Evolutionary conservation across 2,888 invertebrate genomes (phyloP).

Genomic region (Lagria hirta): DNA sequence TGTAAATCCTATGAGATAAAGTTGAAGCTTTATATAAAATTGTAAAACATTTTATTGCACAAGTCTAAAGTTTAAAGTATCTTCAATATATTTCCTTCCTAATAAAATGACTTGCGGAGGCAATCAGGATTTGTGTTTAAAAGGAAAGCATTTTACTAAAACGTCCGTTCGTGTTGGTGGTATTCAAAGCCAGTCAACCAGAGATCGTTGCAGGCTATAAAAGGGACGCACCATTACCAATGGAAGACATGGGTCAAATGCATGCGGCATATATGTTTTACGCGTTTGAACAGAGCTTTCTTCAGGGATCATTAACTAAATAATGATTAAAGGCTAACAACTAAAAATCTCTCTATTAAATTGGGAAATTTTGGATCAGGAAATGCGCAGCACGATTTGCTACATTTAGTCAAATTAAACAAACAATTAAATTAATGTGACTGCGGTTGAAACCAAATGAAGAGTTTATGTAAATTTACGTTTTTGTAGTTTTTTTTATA

Average conservation of each 20-base stretch:
- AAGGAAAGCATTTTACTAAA: slow-evolving; percentile 30
- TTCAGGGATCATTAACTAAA: slow-evolving; percentile 25
- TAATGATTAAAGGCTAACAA: slow-evolving; percentile 24
- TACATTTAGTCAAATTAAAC: slow-evolving; percentile 22
- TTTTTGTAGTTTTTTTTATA: too few species aligned
- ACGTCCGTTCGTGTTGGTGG: slow-evolving; percentile 34
- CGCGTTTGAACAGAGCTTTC: slow-evolving; percentile 15
- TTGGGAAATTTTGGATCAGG: slow-evolving; percentile 9
- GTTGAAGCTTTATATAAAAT: slow-evolving; percentile 12
- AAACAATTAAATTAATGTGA: slow-evolving; percentile 16
- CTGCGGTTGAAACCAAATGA: too few species aligned
- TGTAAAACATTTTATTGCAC: slow-evolving; percentile 26
- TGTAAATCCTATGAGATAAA: slow-evolving; percentile 15
- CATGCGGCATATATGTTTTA: slow-evolving; percentile 13
- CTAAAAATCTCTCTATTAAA: slow-evolving; percentile 18
- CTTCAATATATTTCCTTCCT: slow-evolving; percentile 19
- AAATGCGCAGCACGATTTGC: slow-evolving; percentile 9
- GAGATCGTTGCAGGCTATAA: slow-evolving; percentile 35
- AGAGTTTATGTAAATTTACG: too few species aligned
- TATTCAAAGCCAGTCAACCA: slow-evolving; percentile 40
- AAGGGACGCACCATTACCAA: slow-evolving; percentile 40
- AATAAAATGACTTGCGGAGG: slow-evolving; percentile 28
- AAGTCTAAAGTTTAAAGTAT: slow-evolving; percentile 19
- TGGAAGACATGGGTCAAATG: slow-evolving; percentile 34
- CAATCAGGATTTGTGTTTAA: slow-evolving; percentile 33